Percentiles rank a stretch among this genome's conserved stretches.
Conservation (phyloP, 2,113 vertebrate genomes). For the Gymnarchus niloticus region DNA sequence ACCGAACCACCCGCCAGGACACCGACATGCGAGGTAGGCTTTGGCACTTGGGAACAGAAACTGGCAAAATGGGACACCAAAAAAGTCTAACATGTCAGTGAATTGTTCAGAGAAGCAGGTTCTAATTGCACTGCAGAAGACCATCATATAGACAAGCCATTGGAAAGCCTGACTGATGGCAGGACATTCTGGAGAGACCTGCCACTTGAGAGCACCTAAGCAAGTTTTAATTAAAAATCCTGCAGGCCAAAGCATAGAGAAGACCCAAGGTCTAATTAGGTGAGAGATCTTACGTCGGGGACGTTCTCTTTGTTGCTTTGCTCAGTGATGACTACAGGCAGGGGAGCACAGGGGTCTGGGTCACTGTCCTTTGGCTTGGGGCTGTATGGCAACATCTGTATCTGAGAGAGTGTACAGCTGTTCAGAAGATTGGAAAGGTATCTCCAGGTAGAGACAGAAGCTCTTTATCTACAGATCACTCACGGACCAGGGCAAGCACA, state of each 20-base stretch:
- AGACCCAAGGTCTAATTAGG: background rate
- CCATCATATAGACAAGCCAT: background rate
- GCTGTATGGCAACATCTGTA: slow-evolving; percentile 73
- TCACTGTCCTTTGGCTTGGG: slow-evolving; percentile 75
- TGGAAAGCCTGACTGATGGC: background rate
- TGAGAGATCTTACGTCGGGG: slow-evolving; percentile 49
- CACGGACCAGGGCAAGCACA: background rate
- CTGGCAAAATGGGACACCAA: background rate
- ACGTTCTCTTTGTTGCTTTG: slow-evolving; percentile 83
- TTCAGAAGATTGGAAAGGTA: background rate
- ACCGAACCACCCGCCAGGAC: background rate
- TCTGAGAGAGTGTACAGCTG: slow-evolving; percentile 43
- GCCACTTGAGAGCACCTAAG: background rate
- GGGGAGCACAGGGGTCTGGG: slow-evolving; percentile 43
- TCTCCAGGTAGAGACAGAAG: background rate
- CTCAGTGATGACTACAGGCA: background rate
- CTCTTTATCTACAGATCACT: background rate
- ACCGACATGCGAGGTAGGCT: background rate
- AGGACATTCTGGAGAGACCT: background rate
- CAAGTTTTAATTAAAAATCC: background rate
- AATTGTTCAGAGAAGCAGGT: background rate
- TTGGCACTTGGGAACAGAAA: background rate
- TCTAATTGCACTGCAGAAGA: background rate
- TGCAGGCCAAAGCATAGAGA: background rate
- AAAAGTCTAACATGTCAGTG: background rate